These are phyloP conservation scores for Podilymbus podiceps DNA, from an alignment of 2,113 vertebrate species.

Conservation along the genomic window DNA sequence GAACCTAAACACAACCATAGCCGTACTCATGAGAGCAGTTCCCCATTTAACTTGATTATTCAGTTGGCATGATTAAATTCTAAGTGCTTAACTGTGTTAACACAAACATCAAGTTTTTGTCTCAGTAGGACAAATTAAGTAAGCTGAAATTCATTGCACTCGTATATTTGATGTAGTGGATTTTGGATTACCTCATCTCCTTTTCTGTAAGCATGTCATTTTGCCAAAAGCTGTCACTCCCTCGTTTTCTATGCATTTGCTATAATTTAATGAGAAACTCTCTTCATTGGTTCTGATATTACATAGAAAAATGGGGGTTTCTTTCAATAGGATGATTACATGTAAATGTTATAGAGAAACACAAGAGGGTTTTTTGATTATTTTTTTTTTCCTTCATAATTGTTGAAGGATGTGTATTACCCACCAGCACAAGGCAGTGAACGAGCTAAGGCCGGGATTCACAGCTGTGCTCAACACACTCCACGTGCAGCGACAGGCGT, in stretches of 20 bases:
- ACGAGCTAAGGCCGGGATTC: neutral
- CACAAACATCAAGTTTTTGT: constrained; percentile 9
- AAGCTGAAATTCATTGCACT: neutral
- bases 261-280: neutral
- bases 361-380: neutral
- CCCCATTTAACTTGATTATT: constrained; percentile 28
- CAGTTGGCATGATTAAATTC: constrained; percentile 20
- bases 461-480: neutral
- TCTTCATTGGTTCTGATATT: constrained; percentile 28
- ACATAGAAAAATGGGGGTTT: neutral
- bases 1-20: neutral
- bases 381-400: neutral
- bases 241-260: neutral
- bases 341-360: constrained; percentile 11
- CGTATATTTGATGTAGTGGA: neutral
- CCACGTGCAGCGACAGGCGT: accelerated
- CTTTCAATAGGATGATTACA: constrained; percentile 14
- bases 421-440: neutral
- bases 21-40: neutral
- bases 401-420: neutral
- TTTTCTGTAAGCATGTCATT: neutral
- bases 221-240: neutral
- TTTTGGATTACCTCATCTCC: constrained; percentile 18
- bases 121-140: neutral
- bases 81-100: constrained; percentile 11